Percentiles rank a stretch among this genome's conserved stretches.
phyloP scores from a whole-genome alignment of 2,888 invertebrate genomes.

The Brachylomia viminalis region DNA sequence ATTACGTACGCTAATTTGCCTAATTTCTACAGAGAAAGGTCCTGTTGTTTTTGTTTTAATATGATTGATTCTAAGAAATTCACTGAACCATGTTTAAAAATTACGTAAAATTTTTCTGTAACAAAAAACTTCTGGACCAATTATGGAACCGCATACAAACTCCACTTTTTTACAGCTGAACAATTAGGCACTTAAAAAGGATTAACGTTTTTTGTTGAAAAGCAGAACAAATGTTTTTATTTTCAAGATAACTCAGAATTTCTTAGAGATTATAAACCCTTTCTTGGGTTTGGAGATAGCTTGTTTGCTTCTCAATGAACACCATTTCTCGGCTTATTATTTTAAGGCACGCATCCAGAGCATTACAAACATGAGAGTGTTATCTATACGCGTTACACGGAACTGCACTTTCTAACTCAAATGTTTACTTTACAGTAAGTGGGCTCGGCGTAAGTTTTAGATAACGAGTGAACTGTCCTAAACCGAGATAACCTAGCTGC shows the following conservation, averaged over 20 bases:
- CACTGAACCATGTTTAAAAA: slow-evolving; percentile 10
- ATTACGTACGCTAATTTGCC: slow-evolving; percentile 20
- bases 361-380: slow-evolving; percentile 83
- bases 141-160: slow-evolving; percentile 31
- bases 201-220: slow-evolving; percentile 51
- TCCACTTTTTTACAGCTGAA: slow-evolving; percentile 50
- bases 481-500: slow-evolving; percentile 78
- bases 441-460: slow-evolving; percentile 83
- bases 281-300: slow-evolving; percentile 63
- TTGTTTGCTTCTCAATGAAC: slow-evolving; percentile 79
- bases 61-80: slow-evolving; percentile 29
- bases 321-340: slow-evolving; percentile 71
- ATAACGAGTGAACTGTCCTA: slow-evolving; percentile 86
- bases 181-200: slow-evolving; percentile 51
- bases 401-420: slow-evolving; percentile 90
- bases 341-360: slow-evolving; percentile 83
- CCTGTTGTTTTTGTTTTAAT: background rate
- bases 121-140: slow-evolving; percentile 40
- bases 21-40: slow-evolving; percentile 10
- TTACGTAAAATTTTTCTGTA: slow-evolving; percentile 1
- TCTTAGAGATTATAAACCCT: slow-evolving; percentile 64
- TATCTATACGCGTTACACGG: slow-evolving; percentile 88
- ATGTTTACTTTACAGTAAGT: slow-evolving; percentile 87
- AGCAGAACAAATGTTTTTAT: slow-evolving; percentile 61
- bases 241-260: slow-evolving; percentile 59